phyloP scores from a whole-genome alignment of 1,140 invertebrate species.

The Rhagoletis pomonella region DNA sequence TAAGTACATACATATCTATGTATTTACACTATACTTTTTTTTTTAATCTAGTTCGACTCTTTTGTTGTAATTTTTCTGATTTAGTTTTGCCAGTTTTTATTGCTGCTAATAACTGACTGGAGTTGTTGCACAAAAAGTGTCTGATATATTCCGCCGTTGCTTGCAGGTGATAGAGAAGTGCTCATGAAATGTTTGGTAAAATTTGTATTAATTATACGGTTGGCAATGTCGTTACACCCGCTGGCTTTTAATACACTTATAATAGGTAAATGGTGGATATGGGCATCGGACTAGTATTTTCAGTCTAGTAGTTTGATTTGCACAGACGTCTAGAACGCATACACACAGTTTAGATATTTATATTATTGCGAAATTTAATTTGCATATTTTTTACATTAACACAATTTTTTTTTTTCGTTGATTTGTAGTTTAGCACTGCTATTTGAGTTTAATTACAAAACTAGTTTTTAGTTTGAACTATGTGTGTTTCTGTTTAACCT shows the following conservation, averaged over 20 bases:
- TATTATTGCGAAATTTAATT: conserved; percentile 22
- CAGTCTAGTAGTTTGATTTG: not conserved
- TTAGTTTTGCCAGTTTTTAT: not conserved
- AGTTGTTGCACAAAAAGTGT: not conserved
- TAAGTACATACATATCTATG: not conserved
- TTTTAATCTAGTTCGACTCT: not conserved
- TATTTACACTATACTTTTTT: not conserved
- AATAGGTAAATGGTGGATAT: not conserved
- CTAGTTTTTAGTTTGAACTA: conserved; percentile 9
- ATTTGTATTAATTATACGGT: conserved; percentile 43
- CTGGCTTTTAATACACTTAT: not conserved
- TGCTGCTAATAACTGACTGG: not conserved
- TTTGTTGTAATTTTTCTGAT: not conserved
- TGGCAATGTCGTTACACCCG: conserved; percentile 23
- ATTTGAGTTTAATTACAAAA: conserved; percentile 39
- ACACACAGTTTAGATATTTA: not conserved
- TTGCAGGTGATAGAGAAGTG: not conserved
- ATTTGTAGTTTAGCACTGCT: conserved; percentile 6
- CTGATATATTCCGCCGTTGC: not conserved
- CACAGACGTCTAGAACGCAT: not conserved
- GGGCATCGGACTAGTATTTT: not conserved
- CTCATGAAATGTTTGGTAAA: not conserved
- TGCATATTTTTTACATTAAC: conserved; percentile 44
- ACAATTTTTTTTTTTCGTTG: conserved; percentile 12
- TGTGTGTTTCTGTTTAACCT: not conserved